phyloP scores from a whole-genome alignment of 2,113 vertebrate genomes.

The Megaceryle torquata region DNA sequence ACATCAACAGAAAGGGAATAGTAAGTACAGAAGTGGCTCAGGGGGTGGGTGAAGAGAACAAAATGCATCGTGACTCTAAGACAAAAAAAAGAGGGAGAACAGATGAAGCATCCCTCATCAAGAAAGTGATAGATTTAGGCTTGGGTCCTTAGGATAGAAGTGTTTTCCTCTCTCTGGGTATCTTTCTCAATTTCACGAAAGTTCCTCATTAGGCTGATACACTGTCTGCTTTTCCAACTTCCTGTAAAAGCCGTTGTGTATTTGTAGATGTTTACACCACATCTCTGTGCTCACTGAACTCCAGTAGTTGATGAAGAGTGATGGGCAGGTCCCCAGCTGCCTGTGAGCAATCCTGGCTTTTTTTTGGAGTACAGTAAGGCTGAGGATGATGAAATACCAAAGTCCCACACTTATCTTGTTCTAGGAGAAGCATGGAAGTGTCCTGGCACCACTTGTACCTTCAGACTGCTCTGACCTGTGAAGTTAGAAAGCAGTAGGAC shows the following conservation, averaged over 20 bases:
- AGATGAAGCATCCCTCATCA: not conserved
- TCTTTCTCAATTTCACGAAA: not conserved
- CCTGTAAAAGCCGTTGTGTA: not conserved
- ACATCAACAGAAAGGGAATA: not conserved
- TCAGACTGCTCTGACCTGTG: not conserved
- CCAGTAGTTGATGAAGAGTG: not conserved
- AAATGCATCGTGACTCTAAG: not conserved
- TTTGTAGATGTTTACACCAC: not conserved
- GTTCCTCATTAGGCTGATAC: not conserved
- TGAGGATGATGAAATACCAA: not conserved
- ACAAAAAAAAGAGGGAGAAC: not conserved
- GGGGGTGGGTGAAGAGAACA: not conserved
- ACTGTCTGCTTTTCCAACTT: not conserved
- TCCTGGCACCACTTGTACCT: not conserved
- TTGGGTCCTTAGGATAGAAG: not conserved
- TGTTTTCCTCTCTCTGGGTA: accelerated
- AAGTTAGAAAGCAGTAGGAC: not conserved
- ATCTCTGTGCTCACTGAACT: accelerated
- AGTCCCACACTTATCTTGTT: not conserved
- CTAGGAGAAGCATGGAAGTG: not conserved
- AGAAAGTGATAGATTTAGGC: not conserved
- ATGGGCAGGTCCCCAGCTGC: not conserved
- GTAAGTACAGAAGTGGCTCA: not conserved
- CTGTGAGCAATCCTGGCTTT: not conserved
- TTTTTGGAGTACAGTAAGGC: not conserved